Percentiles rank a stretch among this genome's conserved stretches.
These are phyloP conservation scores for Lichenostomus cassidix DNA, from an alignment of 2,113 vertebrate species.

Conservation along the genomic window DNA sequence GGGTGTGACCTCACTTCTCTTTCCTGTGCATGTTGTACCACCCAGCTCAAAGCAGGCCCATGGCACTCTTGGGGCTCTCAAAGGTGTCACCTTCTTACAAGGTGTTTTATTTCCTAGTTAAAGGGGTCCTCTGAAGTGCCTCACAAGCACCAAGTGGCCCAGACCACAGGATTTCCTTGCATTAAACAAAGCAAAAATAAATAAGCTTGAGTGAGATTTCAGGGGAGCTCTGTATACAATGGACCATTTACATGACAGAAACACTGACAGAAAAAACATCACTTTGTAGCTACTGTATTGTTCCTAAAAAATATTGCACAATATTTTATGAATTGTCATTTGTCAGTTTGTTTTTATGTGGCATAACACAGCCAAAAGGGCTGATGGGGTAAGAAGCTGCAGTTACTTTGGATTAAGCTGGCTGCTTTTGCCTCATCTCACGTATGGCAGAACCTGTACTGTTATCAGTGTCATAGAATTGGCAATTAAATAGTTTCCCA, in stretches of 20 bases:
- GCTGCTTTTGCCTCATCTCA: neutral
- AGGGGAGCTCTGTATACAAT: neutral
- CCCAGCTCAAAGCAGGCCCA: neutral
- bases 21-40: accelerated
- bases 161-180: neutral
- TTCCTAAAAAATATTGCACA: neutral
- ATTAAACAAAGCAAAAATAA: constrained; percentile 32
- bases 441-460: neutral
- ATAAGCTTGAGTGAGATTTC: constrained; percentile 17
- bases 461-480: neutral
- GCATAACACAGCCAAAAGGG: neutral
- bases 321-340: constrained; percentile 22
- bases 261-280: neutral
- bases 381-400: neutral
- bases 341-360: neutral
- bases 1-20: neutral
- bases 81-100: neutral
- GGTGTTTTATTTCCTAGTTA: neutral
- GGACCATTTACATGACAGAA: neutral
- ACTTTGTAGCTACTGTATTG: neutral
- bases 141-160: neutral
- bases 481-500: neutral
- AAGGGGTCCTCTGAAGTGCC: neutral
- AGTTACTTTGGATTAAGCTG: neutral
- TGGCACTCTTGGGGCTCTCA: neutral